phyloP scores from a whole-genome alignment of 2,888 invertebrate species.

The Euclidia mi region DNA sequence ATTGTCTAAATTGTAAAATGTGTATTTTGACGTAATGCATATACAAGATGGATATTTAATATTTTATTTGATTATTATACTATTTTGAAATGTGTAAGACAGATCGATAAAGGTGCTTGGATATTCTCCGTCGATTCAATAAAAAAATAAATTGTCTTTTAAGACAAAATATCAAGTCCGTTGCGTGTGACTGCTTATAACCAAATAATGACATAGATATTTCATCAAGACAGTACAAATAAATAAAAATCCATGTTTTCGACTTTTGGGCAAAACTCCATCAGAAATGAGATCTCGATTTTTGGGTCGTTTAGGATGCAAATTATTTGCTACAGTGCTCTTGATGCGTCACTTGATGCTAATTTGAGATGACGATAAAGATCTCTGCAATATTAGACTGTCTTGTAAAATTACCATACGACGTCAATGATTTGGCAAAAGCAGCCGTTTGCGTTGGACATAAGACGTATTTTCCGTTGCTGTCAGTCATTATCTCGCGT shows the following conservation, averaged over 20 bases:
- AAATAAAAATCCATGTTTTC: too few relatives aligned
- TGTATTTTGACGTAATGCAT: constrained; percentile 46
- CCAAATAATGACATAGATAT: too few relatives aligned
- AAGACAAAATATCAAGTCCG: neutral
- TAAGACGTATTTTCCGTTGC: neutral
- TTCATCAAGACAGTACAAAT: too few relatives aligned
- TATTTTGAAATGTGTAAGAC: constrained; percentile 49
- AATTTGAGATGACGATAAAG: too few relatives aligned
- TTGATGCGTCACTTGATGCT: too few relatives aligned
- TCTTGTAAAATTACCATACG: too few relatives aligned
- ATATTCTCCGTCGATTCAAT: constrained; percentile 16
- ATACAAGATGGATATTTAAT: constrained; percentile 47
- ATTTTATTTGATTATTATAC: constrained; percentile 42
- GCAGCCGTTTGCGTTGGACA: neutral
- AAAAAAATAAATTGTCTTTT: constrained; percentile 13
- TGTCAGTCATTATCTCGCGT: constrained; percentile 17
- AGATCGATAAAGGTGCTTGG: constrained; percentile 48
- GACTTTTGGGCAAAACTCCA: too few relatives aligned
- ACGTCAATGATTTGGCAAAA: neutral
- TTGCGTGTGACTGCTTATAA: neutral
- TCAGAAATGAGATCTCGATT: too few relatives aligned
- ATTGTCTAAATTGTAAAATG: constrained; percentile 59
- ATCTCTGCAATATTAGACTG: too few relatives aligned
- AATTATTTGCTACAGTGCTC: too few relatives aligned
- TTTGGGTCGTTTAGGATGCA: too few relatives aligned